Evolutionary conservation across 1,140 invertebrate genomes (phyloP).

Genomic region (Campoletis sonorensis): DNA sequence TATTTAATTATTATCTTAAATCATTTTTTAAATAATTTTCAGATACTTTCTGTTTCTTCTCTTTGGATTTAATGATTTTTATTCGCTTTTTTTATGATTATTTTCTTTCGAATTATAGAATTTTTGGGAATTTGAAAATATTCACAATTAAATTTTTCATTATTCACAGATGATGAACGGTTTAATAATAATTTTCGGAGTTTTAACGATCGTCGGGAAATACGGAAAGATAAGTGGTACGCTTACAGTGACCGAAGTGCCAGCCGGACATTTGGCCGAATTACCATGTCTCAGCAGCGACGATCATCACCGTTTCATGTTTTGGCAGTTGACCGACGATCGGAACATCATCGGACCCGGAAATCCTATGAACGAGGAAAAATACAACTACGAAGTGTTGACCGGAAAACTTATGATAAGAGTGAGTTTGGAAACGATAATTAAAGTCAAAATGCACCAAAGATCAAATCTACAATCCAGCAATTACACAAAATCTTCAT

Average conservation of each 20-base stretch:
- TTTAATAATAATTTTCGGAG: constrained; percentile 57
- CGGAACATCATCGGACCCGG: constrained; percentile 80
- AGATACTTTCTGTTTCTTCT: too few species aligned
- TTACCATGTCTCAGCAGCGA: constrained; percentile 82
- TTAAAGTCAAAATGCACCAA: constrained; percentile 2
- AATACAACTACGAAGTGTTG: constrained; percentile 84
- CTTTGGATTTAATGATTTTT: too few species aligned
- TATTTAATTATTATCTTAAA: too few species aligned
- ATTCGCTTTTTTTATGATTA: not conserved
- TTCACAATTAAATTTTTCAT: not conserved
- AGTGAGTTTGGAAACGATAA: constrained; percentile 70
- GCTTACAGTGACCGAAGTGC: constrained; percentile 76
- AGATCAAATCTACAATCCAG: not conserved
- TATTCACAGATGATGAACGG: constrained; percentile 63
- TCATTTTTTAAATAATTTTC: too few species aligned
- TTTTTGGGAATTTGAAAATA: not conserved
- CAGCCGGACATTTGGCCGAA: constrained; percentile 78
- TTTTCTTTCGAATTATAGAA: not conserved
- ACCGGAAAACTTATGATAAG: constrained; percentile 81
- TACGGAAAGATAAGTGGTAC: constrained; percentile 48
- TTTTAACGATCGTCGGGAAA: constrained; percentile 53
- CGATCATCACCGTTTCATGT: constrained; percentile 81
- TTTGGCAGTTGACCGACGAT: constrained; percentile 80
- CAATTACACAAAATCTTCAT: too few species aligned
- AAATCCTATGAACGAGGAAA: constrained; percentile 78